Evolutionary conservation across 2,888 invertebrate species (phyloP).

Genomic region (Scelioninae gen. 1): DNA sequence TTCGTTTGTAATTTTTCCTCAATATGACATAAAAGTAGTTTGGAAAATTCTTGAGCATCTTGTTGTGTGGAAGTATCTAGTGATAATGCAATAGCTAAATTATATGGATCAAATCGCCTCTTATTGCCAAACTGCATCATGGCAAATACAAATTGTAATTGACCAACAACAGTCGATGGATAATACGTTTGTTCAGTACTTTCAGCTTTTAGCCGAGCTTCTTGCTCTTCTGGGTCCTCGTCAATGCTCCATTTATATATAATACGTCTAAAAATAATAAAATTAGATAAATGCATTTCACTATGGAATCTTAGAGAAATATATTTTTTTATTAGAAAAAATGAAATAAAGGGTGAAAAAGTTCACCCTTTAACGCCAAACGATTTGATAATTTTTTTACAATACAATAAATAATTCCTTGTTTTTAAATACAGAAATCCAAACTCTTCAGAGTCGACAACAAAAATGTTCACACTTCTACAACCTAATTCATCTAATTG

Average conservation of each 20-base stretch:
- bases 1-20: constrained; percentile 85
- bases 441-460: too few relatives aligned
- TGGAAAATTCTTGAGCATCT: constrained; percentile 88
- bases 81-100: constrained; percentile 86
- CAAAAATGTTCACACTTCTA: too few relatives aligned
- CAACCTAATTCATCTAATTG: too few relatives aligned
- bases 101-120: constrained; percentile 86
- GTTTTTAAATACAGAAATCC: too few relatives aligned
- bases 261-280: constrained; percentile 83
- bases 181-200: constrained; percentile 76
- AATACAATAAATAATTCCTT: too few relatives aligned
- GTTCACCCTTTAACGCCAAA: too few relatives aligned
- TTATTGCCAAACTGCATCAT: constrained; percentile 86
- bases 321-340: too few relatives aligned
- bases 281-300: not conserved
- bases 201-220: constrained; percentile 70
- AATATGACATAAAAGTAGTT: constrained; percentile 86
- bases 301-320: not conserved
- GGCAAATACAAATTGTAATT: constrained; percentile 87
- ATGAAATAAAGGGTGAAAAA: too few relatives aligned
- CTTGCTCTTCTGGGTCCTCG: constrained; percentile 83
- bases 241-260: constrained; percentile 86
- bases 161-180: constrained; percentile 85
- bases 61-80: constrained; percentile 87
- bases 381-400: too few relatives aligned